phyloP scores from a whole-genome alignment of 2,888 invertebrate genomes.

The Euphydryas editha region DNA sequence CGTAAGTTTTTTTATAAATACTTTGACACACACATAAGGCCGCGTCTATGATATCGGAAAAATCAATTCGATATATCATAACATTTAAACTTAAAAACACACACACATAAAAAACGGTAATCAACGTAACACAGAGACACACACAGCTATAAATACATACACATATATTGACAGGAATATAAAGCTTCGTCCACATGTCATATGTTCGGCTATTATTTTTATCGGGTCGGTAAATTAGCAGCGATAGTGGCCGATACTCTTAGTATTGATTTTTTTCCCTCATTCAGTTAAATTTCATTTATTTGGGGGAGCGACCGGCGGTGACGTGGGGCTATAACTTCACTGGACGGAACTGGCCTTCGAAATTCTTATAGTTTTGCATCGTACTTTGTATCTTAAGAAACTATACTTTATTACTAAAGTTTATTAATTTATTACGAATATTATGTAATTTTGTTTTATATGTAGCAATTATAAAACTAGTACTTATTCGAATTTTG shows the following conservation, averaged over 20 bases:
- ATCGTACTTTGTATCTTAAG: conserved; percentile 7
- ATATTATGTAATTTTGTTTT: background rate
- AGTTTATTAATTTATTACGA: background rate
- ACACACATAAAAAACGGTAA: background rate
- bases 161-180: background rate
- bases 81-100: background rate
- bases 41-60: background rate
- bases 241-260: conserved; percentile 65
- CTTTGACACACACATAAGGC: conserved; percentile 14
- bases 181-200: conserved; percentile 26
- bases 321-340: conserved; percentile 51
- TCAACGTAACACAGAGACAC: background rate
- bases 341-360: conserved; percentile 32
- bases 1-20: conserved; percentile 63
- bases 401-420: conserved; percentile 1
- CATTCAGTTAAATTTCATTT: conserved; percentile 84
- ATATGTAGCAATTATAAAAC: background rate
- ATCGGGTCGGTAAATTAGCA: conserved; percentile 79
- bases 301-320: conserved; percentile 75
- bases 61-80: background rate
- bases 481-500: no score
- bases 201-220: conserved; percentile 68
- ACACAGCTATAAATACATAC: background rate
- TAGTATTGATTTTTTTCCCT: conserved; percentile 83
- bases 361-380: conserved; percentile 4